Percentiles rank a stretch among this genome's conserved stretches.
These are phyloP conservation scores for Delichon dasypus DNA, from an alignment of 2,797 vertebrate species.

Conservation along the genomic window DNA sequence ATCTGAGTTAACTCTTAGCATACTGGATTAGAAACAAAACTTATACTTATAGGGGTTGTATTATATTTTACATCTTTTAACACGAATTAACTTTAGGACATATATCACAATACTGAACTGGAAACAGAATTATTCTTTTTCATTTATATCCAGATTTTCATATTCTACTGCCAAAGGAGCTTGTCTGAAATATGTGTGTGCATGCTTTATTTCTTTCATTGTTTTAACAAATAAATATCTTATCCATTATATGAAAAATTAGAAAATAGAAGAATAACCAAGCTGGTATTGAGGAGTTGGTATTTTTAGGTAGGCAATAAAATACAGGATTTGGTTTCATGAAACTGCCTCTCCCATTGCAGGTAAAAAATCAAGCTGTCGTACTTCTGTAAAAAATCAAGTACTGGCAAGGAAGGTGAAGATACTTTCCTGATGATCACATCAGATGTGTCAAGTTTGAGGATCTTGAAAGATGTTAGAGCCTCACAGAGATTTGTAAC, in stretches of 20 bases:
- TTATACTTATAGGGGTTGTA: no score
- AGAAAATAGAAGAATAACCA: not conserved
- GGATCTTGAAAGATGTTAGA: not conserved
- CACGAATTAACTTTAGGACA: no score
- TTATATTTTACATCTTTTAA: no score
- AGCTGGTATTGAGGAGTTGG: not conserved
- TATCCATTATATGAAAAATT: not conserved
- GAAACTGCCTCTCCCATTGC: not conserved
- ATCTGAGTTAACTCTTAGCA: no score
- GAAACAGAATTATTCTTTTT: not conserved
- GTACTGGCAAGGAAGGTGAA: not conserved
- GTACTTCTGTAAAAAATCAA: not conserved
- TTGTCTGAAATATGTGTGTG: not conserved
- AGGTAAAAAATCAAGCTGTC: not conserved
- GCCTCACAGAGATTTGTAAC: not conserved
- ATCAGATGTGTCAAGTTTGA: not conserved
- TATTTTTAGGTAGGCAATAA: not conserved
- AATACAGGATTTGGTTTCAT: not conserved
- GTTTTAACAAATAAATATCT: not conserved
- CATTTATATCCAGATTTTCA: not conserved
- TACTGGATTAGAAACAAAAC: no score
- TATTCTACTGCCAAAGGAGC: fast-evolving
- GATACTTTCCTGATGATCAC: not conserved
- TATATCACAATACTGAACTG: no score
- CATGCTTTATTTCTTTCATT: not conserved